Evolutionary conservation across 2,797 vertebrate genomes (phyloP).

Genomic region (Sebastolobus alascanus): DNA sequence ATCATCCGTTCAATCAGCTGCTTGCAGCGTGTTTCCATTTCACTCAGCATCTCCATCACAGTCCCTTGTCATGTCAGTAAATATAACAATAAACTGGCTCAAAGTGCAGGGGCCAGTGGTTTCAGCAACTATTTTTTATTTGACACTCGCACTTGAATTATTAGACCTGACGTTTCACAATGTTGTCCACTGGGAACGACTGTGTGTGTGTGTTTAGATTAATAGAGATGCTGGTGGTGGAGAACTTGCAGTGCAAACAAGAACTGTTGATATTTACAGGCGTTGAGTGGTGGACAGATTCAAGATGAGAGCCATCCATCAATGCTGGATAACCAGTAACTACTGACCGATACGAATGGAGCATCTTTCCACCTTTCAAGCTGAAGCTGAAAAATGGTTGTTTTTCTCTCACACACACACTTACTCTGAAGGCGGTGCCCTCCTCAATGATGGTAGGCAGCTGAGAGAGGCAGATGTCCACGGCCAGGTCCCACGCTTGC

Average conservation of each 20-base stretch:
- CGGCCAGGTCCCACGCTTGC: conserved; percentile 98
- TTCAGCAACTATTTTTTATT: conserved; percentile 53
- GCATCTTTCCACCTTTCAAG: conserved; percentile 1
- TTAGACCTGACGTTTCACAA: conserved; percentile 69
- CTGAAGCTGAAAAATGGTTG: conserved; percentile 2
- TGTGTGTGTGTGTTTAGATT: conserved; percentile 37
- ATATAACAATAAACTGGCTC: conserved; percentile 52
- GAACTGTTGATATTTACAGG: conserved; percentile 48
- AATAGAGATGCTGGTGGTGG: conserved; percentile 50
- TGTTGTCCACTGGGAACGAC: conserved; percentile 47
- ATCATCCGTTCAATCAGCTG: conserved; percentile 44
- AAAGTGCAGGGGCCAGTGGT: conserved; percentile 57
- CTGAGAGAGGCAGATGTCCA: conserved; percentile 98
- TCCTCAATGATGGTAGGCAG: conserved; percentile 98
- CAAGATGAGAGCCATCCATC: conserved; percentile 57
- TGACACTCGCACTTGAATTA: conserved; percentile 63
- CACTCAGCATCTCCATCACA: conserved; percentile 62
- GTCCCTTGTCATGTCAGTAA: conserved; percentile 57
- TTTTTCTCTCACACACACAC: conserved; percentile 55
- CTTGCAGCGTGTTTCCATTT: conserved; percentile 47
- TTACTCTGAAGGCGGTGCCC: conserved; percentile 96
- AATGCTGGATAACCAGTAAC: conserved; percentile 26
- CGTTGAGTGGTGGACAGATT: conserved; percentile 36
- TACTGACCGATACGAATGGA: conserved; percentile 12
- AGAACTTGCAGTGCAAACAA: conserved; percentile 57